Conservation (phyloP, 2,113 vertebrate species). For the Gymnorhina tibicen region DNA sequence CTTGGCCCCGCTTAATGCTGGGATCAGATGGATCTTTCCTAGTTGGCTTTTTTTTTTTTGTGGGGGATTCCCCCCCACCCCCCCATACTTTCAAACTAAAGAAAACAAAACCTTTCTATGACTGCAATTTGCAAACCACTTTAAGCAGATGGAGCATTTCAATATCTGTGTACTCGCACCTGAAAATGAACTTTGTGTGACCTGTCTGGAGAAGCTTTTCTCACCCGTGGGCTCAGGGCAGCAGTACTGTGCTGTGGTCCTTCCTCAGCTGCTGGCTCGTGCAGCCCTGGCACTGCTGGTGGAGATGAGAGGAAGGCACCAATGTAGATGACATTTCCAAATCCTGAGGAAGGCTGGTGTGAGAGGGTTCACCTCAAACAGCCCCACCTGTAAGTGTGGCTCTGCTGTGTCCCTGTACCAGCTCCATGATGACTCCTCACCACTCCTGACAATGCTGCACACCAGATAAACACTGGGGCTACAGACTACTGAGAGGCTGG, state of each 20-base stretch:
- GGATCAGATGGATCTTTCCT: background rate
- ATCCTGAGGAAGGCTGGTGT: background rate
- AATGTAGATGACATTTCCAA: rapidly evolving
- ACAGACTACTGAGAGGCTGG: background rate
- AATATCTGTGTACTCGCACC: rapidly evolving
- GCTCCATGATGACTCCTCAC: rapidly evolving
- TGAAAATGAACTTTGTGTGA: background rate
- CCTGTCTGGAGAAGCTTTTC: background rate
- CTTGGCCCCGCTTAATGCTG: background rate
- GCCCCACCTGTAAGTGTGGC: rapidly evolving
- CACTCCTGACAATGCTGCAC: rapidly evolving
- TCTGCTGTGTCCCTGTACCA: background rate
- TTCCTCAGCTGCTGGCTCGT: rapidly evolving
- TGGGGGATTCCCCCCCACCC: no score
- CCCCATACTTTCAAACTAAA: background rate
- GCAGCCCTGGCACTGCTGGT: background rate
- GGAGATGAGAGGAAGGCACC: background rate
- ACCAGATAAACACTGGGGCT: background rate
- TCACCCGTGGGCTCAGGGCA: rapidly evolving
- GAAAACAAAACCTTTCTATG: background rate
- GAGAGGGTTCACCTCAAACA: rapidly evolving
- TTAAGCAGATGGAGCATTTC: background rate
- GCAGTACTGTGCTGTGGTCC: background rate
- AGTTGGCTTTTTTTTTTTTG: background rate
- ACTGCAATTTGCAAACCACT: background rate